Base-by-base conservation (phyloP, 2,113 vertebrate genomes). In the Epinephelus lanceolatus region DNA sequence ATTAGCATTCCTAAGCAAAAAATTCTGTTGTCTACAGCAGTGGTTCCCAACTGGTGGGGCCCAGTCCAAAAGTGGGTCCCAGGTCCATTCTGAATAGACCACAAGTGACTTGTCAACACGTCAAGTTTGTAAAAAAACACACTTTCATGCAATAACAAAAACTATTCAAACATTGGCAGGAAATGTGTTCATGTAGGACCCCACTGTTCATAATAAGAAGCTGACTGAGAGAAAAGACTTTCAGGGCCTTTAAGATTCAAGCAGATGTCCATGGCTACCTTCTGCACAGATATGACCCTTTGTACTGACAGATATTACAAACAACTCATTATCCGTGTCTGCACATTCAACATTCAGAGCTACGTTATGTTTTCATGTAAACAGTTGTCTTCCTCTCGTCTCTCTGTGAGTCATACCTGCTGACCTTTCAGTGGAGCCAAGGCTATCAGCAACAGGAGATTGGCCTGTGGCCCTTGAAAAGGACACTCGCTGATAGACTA, bases 401-500 rank as follows among this genome's bases (percentile, higher is more conserved):
- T 79, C 72, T 70, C 60, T 25, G 71, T 86, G 92, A 93, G 80
- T 92, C 92, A 89, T 75, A 76, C 83, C 83, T 78, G 79, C 88
- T 14, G 78, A 93, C 89, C 90, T 93, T 92, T 92, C 71, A 88
- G 80, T 14, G 51, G 56, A 89, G 72, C 65, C 52, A 82, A 70
- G 74, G 70, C 80, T 45, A 84, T 88, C 76, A 85, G 80, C 78
- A 78, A 76, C 76, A 77, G 81, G 77, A 92, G 82, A 91, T 75
- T 89, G 75, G 86, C 85, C 87, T 84, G 40, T 72, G 89, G 87
- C 87, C 81, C 80, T 86, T 83, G 61, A 76, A 93, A 93, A 93
- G 91, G 92, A 91, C 89, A 90, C 73, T 71, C 25, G 9, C 68
- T 91, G 89, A 89, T 83, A 73, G 78, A 82, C 83, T 37, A 62